Evolutionary conservation across 2,888 invertebrate species (phyloP).

Genomic region (Thereva nobilitata): DNA sequence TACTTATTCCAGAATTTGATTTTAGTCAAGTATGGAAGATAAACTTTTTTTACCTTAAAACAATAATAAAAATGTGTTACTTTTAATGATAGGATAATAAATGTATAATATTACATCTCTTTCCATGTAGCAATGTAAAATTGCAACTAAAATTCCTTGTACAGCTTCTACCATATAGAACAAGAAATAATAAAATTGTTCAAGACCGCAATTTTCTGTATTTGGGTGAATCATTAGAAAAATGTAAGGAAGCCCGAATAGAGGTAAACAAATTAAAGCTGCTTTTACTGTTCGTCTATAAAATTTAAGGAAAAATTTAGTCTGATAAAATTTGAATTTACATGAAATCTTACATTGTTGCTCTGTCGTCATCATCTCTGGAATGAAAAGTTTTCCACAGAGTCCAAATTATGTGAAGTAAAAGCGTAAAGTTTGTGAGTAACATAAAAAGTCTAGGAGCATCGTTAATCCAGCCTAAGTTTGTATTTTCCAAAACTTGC

Average conservation of each 20-base stretch:
- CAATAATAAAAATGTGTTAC: background rate
- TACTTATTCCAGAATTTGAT: background rate
- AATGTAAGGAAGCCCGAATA: constrained; percentile 72
- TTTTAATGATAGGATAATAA: background rate
- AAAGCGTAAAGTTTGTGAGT: constrained; percentile 63
- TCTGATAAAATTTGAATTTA: background rate
- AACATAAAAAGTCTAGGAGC: constrained; percentile 65
- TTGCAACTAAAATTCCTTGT: constrained; percentile 67
- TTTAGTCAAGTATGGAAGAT: background rate
- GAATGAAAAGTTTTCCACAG: constrained; percentile 66
- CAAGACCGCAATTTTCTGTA: constrained; percentile 60
- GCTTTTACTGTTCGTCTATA: constrained; percentile 67
- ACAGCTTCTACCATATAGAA: constrained; percentile 65
- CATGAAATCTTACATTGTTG: constrained; percentile 39
- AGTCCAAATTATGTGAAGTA: constrained; percentile 68
- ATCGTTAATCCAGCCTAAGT: constrained; percentile 67
- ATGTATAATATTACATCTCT: constrained; percentile 61
- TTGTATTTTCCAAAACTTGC: constrained; percentile 62
- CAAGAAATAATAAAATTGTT: constrained; percentile 65
- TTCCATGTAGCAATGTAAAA: constrained; percentile 69
- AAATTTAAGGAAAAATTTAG: constrained; percentile 43
- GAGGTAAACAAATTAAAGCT: constrained; percentile 68
- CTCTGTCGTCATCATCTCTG: constrained; percentile 37
- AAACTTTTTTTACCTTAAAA: constrained; percentile 14
- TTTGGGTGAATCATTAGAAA: constrained; percentile 63